phyloP scores from a whole-genome alignment of 1,140 invertebrate species.

The Phymorhynchus buccinoides region DNA sequence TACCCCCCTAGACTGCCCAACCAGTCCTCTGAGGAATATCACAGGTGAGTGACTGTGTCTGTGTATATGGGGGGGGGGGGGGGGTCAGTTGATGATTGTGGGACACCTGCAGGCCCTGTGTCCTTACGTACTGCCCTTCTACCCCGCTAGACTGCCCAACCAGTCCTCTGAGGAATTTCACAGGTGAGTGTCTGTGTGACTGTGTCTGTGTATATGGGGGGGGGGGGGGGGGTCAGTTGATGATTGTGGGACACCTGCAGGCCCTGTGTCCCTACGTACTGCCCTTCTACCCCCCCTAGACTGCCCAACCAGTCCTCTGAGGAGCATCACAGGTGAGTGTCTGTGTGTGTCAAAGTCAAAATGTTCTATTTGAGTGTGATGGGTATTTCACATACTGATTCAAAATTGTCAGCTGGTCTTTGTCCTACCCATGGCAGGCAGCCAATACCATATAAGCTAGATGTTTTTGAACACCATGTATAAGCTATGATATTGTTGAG shows the following conservation, averaged over 20 bases:
- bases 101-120: slow-evolving; percentile 85
- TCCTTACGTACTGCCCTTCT: slow-evolving; percentile 88
- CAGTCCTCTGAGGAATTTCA: slow-evolving; percentile 85
- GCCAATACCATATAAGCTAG: too few relatives aligned
- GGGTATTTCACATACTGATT: too few relatives aligned
- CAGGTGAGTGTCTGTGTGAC: slow-evolving; percentile 70
- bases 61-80: too few relatives aligned
- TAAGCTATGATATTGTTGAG: too few relatives aligned
- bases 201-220: too few relatives aligned
- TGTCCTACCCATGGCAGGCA: too few relatives aligned
- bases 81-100: too few relatives aligned
- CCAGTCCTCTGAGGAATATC: slow-evolving; percentile 84
- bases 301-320: slow-evolving; percentile 80
- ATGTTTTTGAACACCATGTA: too few relatives aligned
- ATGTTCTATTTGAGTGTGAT: too few relatives aligned
- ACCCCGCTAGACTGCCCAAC: slow-evolving; percentile 80
- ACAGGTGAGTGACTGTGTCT: slow-evolving; percentile 74
- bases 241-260: slow-evolving; percentile 84
- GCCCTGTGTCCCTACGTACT: slow-evolving; percentile 86
- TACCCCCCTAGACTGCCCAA: slow-evolving; percentile 81
- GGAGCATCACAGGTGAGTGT: slow-evolving; percentile 81
- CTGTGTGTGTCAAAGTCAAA: not conserved
- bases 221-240: too few relatives aligned
- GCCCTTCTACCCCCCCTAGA: slow-evolving; percentile 84
- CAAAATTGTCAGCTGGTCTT: too few relatives aligned